Evolutionary conservation across 2,797 vertebrate species (phyloP).

Genomic region (Ptychobarbus kaznakovi): DNA sequence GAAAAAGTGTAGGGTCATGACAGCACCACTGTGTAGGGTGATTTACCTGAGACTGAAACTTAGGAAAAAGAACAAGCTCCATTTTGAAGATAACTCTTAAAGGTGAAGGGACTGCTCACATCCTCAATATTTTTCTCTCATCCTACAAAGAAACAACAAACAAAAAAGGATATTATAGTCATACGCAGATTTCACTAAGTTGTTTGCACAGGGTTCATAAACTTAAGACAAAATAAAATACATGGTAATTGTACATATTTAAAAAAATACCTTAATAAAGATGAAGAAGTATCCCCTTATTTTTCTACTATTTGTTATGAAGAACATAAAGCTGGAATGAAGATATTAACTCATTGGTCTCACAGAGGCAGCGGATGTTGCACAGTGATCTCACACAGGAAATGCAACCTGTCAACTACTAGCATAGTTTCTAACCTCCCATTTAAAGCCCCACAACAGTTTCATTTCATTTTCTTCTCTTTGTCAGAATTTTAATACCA

Average conservation of each 20-base stretch:
- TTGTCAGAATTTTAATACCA: not conserved
- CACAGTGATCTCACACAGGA: constrained; percentile 47
- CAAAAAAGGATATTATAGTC: not conserved
- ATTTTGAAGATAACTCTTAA: constrained; percentile 1
- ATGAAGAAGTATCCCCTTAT: not conserved
- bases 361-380: not conserved
- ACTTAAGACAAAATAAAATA: not conserved
- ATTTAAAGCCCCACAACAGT: not conserved
- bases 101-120: constrained; percentile 1
- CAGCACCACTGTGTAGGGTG: not conserved
- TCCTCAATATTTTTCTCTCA: not conserved
- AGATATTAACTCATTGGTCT: constrained; percentile 34
- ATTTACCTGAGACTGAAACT: constrained; percentile 36
- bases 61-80: not conserved
- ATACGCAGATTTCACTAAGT: not conserved
- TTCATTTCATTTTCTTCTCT: not conserved
- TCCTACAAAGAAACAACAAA: not conserved
- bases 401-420: constrained; percentile 11
- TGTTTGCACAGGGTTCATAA: not conserved
- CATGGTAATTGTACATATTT: not conserved
- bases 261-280: not conserved
- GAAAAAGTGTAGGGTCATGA: not conserved
- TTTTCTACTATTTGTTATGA: not conserved
- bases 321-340: not conserved
- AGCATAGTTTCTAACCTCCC: constrained; percentile 7